Evolutionary conservation across 2,113 vertebrate species (phyloP), one percentile per base, ranked within the genome.

Genomic region (Megaleporinus macrocephalus): DNA sequence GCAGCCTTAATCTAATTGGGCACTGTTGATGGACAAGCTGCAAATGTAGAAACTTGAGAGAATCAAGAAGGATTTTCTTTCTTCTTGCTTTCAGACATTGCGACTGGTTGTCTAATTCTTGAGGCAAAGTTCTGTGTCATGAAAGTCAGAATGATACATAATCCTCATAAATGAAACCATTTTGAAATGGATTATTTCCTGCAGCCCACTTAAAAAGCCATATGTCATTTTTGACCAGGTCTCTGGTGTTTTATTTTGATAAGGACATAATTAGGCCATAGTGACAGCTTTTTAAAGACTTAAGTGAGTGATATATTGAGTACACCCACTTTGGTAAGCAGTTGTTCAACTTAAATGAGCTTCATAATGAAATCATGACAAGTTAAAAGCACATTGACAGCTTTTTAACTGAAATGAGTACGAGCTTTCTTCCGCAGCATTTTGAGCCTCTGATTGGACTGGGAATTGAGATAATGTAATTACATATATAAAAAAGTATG

Each of bases 11-110:
- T 93, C 90, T 96, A 95, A 97, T 96, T 95, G 92, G 91, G 85
- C 91, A 93, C 93, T 95, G 94, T 84, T 96, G 95, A 97, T 93
- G 92, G 96, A 96, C 93, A 87, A 86, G 82, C 87, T 94, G 90
- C 93, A 95, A 95, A 93, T 90, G 91, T 87, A 93, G 92, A 88
- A 86, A 90, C 86, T 74, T 81, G 76, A 86, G 87, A 87, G 66
- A 79, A 79, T 73, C 27, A 44, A 33, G 61, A 55, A 86, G 49
- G 24, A 47, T 74, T 87, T 80, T 77, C 70, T 73, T 74, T n/a
- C 68, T 73, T 18, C 49, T 41, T 3, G 22, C 41, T 5, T 51
- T 80, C 26, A 76, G 68, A 84, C 86, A 41, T 53, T 80, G 26
- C 51, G 5, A 83, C 29, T 71, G 44, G 62, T 65, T 86, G 24